Conservation (phyloP, 2,888 invertebrate genomes). For the Loripinus fragilis region DNA sequence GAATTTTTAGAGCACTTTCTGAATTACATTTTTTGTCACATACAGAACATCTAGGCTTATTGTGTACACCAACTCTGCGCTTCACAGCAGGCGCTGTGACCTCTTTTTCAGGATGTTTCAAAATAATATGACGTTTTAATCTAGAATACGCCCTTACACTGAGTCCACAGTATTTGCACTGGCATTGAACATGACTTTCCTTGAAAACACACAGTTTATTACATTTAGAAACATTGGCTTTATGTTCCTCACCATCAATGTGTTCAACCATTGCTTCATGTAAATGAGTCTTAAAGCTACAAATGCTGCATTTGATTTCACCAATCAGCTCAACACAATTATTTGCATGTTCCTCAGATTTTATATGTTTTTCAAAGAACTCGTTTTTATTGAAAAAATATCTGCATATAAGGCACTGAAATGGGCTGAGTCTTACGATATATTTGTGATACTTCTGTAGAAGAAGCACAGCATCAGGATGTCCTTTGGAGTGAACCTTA, state of each 20-base stretch:
- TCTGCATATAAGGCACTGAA: conserved; percentile 92
- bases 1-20: conserved; percentile 51
- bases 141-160: conserved; percentile 71
- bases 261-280: conserved; percentile 74
- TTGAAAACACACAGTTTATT: conserved; percentile 74
- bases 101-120: conserved; percentile 66
- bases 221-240: conserved; percentile 49
- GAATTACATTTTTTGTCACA: conserved; percentile 62
- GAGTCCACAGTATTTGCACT: conserved; percentile 76
- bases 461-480: conserved; percentile 85
- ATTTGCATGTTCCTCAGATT: conserved; percentile 65
- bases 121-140: conserved; percentile 71
- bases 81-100: conserved; percentile 52
- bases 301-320: conserved; percentile 78
- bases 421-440: conserved; percentile 92
- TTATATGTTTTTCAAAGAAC: conserved; percentile 86
- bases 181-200: conserved; percentile 73
- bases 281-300: conserved; percentile 69
- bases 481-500: conserved; percentile 87
- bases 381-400: conserved; percentile 91
- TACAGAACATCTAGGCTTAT: conserved; percentile 60
- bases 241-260: conserved; percentile 67
- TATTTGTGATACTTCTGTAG: conserved; percentile 91
- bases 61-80: conserved; percentile 50
- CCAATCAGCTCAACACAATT: conserved; percentile 72